These are phyloP conservation scores for Onychomys leucogaster DNA, from an alignment of 2,797 vertebrate genomes.

Conservation along the genomic window DNA sequence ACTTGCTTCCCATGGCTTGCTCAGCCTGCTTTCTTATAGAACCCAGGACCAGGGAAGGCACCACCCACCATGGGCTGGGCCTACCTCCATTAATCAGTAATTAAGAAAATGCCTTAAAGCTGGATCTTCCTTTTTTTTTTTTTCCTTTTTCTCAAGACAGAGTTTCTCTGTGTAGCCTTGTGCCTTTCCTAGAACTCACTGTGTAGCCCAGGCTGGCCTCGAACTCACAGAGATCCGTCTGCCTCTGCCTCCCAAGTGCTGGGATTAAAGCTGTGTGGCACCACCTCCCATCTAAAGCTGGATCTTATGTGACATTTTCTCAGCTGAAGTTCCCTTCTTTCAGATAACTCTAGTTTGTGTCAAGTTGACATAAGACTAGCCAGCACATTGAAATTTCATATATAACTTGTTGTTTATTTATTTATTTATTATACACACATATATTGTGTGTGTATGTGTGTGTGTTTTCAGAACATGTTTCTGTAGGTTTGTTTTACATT, in stretches of 20 bases:
- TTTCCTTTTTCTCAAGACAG: too few species aligned
- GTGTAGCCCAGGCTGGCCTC: too few species aligned
- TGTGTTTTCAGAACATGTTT: not conserved
- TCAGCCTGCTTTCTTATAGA: not conserved
- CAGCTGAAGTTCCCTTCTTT: not conserved
- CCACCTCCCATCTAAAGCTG: too few species aligned
- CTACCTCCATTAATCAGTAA: not conserved
- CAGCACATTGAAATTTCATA: not conserved
- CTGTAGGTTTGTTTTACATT: conserved; percentile 43
- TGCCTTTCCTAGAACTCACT: too few species aligned
- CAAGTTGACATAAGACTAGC: not conserved
- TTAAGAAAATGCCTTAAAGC: not conserved
- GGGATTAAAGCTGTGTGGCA: too few species aligned
- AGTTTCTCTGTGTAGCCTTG: too few species aligned
- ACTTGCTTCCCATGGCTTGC: not conserved
- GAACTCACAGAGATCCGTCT: too few species aligned
- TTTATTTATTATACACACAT: not conserved
- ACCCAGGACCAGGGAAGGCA: not conserved
- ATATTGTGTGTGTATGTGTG: not conserved
- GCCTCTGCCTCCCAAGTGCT: too few species aligned
- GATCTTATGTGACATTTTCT: not conserved
- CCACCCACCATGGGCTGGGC: not conserved
- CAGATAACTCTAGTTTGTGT: not conserved
- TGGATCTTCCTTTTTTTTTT: too few species aligned
- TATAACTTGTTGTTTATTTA: not conserved